These are phyloP conservation scores for Crossaster papposus DNA, from an alignment of 53 echinoderm and acorn worm species.

Conservation along the genomic window DNA sequence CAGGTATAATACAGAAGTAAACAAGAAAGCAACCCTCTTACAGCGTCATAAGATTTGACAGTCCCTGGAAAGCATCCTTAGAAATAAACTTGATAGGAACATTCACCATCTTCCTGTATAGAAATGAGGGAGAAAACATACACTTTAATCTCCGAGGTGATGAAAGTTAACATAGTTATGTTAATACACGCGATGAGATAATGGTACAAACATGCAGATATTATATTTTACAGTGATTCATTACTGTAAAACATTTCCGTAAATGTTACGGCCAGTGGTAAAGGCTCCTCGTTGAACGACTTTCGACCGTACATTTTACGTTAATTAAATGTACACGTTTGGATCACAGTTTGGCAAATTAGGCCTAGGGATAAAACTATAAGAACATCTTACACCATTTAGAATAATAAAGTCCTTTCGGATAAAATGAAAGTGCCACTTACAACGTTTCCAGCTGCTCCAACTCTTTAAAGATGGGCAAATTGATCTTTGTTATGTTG, in stretches of 20 bases:
- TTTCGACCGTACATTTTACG: no score
- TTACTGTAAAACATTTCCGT: no score
- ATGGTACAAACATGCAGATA: not conserved
- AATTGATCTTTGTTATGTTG: not conserved
- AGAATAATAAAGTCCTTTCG: no score
- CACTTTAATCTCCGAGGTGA: not conserved
- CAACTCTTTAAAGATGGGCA: not conserved
- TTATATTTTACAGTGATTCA: not conserved
- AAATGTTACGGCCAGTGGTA: no score
- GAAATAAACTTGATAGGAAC: slow-evolving; percentile 4
- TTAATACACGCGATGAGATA: no score
- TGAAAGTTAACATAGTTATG: no score
- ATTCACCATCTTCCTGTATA: slow-evolving; percentile 12
- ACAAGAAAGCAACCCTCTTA: not conserved
- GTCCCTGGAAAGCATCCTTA: slow-evolving; percentile 24
- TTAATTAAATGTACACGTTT: no score
- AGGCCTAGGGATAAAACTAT: no score
- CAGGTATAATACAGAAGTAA: not conserved
- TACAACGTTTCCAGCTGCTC: slow-evolving; percentile 9
- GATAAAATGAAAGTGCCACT: not conserved
- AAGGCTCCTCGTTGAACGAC: no score
- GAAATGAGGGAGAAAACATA: not conserved
- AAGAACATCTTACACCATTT: no score
- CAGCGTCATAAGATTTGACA: slow-evolving; percentile 8
- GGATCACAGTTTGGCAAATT: no score